phyloP scores from a whole-genome alignment of 2,113 vertebrate species.

The Poeciliopsis retropinna region DNA sequence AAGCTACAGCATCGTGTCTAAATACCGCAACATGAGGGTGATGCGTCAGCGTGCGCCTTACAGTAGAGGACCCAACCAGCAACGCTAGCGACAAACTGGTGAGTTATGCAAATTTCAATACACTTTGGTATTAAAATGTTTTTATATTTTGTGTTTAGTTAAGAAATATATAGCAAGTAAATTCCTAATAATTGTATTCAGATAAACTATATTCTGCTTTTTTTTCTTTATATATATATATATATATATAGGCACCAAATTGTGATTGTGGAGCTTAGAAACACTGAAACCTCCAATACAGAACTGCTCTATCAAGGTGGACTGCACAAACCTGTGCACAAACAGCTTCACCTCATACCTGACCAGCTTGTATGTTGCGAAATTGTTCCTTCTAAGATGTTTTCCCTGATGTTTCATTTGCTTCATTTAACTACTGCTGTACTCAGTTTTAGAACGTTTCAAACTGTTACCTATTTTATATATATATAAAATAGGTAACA shows the following conservation, averaged over 20 bases:
- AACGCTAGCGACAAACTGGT: constrained; percentile 69
- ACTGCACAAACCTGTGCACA: background rate
- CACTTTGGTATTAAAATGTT: background rate
- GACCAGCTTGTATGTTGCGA: constrained; percentile 29
- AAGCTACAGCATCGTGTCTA: constrained; percentile 79
- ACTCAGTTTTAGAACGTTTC: constrained; percentile 31
- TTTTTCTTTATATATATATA: background rate
- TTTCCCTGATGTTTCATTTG: constrained; percentile 27
- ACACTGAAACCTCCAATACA: background rate
- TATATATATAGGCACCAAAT: background rate
- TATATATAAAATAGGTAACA: background rate
- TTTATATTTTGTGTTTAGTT: no score
- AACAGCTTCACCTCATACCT: constrained; percentile 2
- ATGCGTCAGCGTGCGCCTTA: constrained; percentile 72
- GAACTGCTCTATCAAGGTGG: constrained; percentile 2
- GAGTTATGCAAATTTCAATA: background rate
- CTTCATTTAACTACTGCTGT: constrained; percentile 27
- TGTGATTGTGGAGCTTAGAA: constrained; percentile 9
- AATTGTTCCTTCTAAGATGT: constrained; percentile 35
- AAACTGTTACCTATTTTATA: constrained; percentile 1
- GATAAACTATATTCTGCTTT: background rate
- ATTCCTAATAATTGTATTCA: background rate
- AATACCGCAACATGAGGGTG: constrained; percentile 81
- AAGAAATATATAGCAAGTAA: background rate
- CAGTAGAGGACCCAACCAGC: constrained; percentile 68